Evolutionary conservation across 2,888 invertebrate species (phyloP).

Genomic region (Autographa pulchrina): DNA sequence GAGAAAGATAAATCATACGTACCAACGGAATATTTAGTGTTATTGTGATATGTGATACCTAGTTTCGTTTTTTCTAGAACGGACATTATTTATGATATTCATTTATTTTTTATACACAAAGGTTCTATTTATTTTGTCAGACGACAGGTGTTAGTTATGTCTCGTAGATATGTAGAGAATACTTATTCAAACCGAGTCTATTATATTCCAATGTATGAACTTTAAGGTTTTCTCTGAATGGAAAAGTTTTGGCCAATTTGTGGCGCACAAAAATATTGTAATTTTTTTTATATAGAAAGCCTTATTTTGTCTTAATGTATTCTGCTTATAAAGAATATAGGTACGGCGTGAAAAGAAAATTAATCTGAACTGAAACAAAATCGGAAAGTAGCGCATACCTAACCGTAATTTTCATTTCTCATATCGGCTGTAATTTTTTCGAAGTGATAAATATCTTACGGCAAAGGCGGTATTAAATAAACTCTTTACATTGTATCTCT

Average conservation of each 20-base stretch:
- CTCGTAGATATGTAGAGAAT: neutral
- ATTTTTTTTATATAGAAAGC: neutral
- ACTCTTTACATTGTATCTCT: neutral
- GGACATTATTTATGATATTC: neutral
- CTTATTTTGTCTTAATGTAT: neutral
- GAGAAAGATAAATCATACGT: constrained; percentile 40
- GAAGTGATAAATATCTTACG: too few species aligned
- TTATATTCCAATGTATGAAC: neutral
- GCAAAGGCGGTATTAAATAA: too few species aligned
- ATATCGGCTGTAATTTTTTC: too few species aligned
- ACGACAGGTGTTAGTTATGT: neutral
- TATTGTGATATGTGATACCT: constrained; percentile 3
- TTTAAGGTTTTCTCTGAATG: neutral
- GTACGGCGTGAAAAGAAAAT: neutral
- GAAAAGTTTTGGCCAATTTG: neutral
- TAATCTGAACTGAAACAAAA: neutral
- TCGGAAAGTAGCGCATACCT: too few species aligned
- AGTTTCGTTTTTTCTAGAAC: neutral
- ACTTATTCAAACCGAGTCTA: neutral
- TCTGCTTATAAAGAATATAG: neutral
- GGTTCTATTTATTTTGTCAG: neutral
- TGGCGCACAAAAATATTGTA: neutral
- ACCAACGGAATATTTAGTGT: constrained; percentile 19
- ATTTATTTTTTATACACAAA: neutral
- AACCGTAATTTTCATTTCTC: too few species aligned